Base-by-base conservation (phyloP, 1,140 invertebrate genomes). In the Scaptomyza pallida region DNA sequence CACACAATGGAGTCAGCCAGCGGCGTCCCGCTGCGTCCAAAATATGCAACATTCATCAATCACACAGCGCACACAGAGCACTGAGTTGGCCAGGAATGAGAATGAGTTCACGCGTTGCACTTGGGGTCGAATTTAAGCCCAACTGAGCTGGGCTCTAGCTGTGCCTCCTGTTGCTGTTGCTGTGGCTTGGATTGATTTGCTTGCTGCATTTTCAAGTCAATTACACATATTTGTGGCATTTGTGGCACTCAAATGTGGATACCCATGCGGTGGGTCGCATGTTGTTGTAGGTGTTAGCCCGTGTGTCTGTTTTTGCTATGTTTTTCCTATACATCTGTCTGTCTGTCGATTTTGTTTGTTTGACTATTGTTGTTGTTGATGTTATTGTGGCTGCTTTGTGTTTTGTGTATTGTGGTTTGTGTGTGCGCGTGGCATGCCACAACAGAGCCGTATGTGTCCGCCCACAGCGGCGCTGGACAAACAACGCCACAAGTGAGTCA, bases 11-110 rank as follows among this genome's bases (percentile, higher is more conserved):
- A 77, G 64, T 62, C 77, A 65, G 82, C 81, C 81, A 80, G 21
- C 69, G 69, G 54, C 69, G 23, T 73, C 71, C 64, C 56, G 65
- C 71, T 61, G 76, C 63, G 82, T 78, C 82, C 78, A 72, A 86
- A 86, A 86, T 88, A 82, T 88, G 78, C 81, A 86, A 86, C 81
- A 86, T 86, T 88, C 81, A 86, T 86, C 81, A 86, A 86, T 86
- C 81, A 86, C 81, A 78, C 73, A 83, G 78, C 61, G 45, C 68
- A 48, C 68, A 48, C 13, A 47, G 47, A 37, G 33, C 33, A 55
- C 65, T 48, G 72, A 21, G 19, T 41, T 79, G 79, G 69, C 72
- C 75, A 68, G 63, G 50, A 81, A 78, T 89, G 78, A 72, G 78
- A 86, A 82, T 88, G 78, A 88, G 82, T 88, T 89, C 83, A 88